Conservation (phyloP, 2,113 vertebrate species). For the Caracal caracal region DNA sequence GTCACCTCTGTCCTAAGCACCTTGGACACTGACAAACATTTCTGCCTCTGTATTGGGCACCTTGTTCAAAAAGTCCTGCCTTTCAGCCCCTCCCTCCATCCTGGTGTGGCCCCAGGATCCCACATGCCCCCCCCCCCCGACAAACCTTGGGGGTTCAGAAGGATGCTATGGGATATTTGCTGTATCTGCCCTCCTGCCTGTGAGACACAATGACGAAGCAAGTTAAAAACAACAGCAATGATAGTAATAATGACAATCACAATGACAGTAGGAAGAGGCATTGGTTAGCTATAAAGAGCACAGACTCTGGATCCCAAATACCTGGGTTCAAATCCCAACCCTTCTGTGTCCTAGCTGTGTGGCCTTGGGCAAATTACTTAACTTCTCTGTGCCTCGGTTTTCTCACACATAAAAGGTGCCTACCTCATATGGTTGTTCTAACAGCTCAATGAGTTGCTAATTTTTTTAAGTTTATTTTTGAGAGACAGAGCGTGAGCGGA, state of each 20-base stretch:
- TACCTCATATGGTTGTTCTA: neutral
- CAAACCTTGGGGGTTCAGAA: slow-evolving; percentile 65
- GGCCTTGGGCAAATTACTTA: neutral
- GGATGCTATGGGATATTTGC: neutral
- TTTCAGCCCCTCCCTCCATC: neutral
- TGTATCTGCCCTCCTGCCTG: slow-evolving; percentile 21
- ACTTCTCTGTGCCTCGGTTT: neutral
- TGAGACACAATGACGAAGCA: neutral
- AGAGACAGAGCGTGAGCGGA: no score
- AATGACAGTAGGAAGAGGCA: neutral
- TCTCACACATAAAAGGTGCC: neutral
- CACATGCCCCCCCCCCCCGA: neutral
- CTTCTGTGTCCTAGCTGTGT: neutral
- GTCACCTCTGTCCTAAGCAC: slow-evolving; percentile 57
- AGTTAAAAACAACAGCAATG: neutral
- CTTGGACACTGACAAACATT: slow-evolving; percentile 85
- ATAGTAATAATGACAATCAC: neutral
- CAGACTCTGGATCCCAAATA: neutral
- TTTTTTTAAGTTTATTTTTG: no score
- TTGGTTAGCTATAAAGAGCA: neutral
- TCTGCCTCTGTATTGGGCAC: slow-evolving; percentile 74
- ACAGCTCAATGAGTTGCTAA: neutral
- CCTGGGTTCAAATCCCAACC: neutral
- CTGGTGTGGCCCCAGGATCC: neutral
- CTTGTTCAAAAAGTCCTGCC: neutral